Evolutionary conservation across 2,113 vertebrate genomes (phyloP).

Genomic region (Thamnophis sirtalis): DNA sequence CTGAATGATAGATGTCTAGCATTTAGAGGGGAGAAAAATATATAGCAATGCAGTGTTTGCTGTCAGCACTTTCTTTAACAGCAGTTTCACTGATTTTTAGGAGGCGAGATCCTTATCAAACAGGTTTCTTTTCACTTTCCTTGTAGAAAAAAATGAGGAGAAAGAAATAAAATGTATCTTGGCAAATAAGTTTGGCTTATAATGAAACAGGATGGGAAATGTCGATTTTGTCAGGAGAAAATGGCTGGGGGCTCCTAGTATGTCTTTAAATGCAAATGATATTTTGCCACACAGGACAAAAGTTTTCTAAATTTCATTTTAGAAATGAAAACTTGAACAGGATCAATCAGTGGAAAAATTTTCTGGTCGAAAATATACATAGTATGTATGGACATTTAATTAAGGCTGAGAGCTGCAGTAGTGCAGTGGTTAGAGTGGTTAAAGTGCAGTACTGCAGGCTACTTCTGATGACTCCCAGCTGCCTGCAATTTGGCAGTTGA

Average conservation of each 20-base stretch:
- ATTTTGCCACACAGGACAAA: neutral
- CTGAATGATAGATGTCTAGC: neutral
- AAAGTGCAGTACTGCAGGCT: no score
- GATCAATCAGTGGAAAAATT: neutral
- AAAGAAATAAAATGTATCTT: conserved; percentile 23
- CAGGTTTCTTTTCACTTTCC: conserved; percentile 30
- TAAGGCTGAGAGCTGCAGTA: neutral
- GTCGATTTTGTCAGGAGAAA: conserved; percentile 13
- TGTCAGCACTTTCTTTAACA: conserved; percentile 28
- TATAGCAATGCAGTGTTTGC: neutral
- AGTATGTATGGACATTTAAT: neutral
- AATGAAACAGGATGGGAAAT: conserved; percentile 49
- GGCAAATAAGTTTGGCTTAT: conserved; percentile 34
- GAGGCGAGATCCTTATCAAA: conserved; percentile 30
- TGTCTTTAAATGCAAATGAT: conserved; percentile 5
- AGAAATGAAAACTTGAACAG: neutral
- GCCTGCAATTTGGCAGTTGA: no score
- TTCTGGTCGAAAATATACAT: neutral
- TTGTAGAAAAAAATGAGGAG: conserved; percentile 28
- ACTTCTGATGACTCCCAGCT: no score
- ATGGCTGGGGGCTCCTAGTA: neutral
- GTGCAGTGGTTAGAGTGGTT: no score
- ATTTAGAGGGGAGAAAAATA: conserved; percentile 24
- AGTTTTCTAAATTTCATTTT: neutral
- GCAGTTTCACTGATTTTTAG: conserved; percentile 29